Percentiles rank a stretch among this genome's conserved stretches.
Evolutionary conservation across 2,888 invertebrate genomes (phyloP).

Genomic region (Chaitophorus viminalis): DNA sequence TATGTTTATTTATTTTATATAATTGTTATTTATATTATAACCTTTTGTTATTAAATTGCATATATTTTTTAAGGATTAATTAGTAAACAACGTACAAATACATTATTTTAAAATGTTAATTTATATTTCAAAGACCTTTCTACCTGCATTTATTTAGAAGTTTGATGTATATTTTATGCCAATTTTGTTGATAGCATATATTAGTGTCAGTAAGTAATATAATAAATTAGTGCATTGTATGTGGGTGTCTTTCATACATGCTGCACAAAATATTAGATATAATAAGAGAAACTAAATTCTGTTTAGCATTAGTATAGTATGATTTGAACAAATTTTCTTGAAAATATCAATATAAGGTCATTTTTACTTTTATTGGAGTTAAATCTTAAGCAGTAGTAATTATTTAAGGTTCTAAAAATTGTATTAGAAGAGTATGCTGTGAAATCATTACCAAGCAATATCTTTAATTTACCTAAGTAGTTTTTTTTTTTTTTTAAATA

Average conservation of each 20-base stretch:
- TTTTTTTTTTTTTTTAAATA: too few relatives aligned
- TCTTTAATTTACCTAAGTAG: too few relatives aligned
- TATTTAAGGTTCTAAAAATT: too few relatives aligned
- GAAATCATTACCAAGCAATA: too few relatives aligned
- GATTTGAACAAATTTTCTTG: too few relatives aligned
- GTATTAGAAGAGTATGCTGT: too few relatives aligned
- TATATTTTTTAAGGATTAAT: background rate
- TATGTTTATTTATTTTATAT: too few relatives aligned
- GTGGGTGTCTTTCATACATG: background rate
- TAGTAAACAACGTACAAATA: background rate
- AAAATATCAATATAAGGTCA: too few relatives aligned
- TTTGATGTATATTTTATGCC: background rate
- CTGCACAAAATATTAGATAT: background rate
- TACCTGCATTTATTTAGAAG: background rate
- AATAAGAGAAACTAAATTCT: background rate
- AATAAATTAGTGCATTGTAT: background rate
- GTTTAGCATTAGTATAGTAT: background rate
- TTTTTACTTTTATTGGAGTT: too few relatives aligned
- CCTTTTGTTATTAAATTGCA: too few relatives aligned
- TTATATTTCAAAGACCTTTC: background rate
- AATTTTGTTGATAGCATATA: background rate
- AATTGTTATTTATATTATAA: too few relatives aligned
- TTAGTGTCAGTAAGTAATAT: background rate
- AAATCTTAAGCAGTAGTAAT: too few relatives aligned
- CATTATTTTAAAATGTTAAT: background rate